A percentile compares a stretch with the other conserved stretches of the same genome.
phyloP scores from a whole-genome alignment of 2,797 vertebrate species.

The Halcyon chelicuti region DNA sequence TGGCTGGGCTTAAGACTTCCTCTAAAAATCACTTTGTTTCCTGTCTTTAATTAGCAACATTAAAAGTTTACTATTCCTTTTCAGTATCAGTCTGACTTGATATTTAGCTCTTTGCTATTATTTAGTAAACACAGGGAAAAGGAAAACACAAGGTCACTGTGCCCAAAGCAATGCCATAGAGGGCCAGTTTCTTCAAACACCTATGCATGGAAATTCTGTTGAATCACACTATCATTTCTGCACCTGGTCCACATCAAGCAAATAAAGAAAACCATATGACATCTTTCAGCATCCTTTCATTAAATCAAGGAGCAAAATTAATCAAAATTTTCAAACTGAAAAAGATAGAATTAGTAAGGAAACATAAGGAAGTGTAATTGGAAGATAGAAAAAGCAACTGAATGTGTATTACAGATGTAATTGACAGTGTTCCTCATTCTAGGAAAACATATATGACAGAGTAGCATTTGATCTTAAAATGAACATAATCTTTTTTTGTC shows the following conservation, averaged over 20 bases:
- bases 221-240: background rate
- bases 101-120: slow-evolving; percentile 22
- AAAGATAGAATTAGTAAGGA: background rate
- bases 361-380: background rate
- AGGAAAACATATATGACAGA: slow-evolving; percentile 59
- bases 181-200: background rate
- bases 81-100: background rate
- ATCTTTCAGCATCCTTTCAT: background rate
- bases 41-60: background rate
- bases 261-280: background rate
- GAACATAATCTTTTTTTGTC: slow-evolving; percentile 63
- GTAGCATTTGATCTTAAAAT: slow-evolving; percentile 71
- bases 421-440: slow-evolving; percentile 37
- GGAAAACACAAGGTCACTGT: background rate
- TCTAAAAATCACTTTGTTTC: slow-evolving; percentile 8
- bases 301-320: background rate
- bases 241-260: background rate
- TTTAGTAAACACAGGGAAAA: background rate
- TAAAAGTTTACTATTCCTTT: slow-evolving; percentile 2
- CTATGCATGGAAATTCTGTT: background rate
- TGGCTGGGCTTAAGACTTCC: background rate
- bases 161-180: background rate
- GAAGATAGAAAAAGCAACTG: background rate
- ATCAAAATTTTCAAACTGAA: background rate
- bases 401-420: background rate